Percentiles rank a stretch among this genome's conserved stretches.
Conservation (phyloP, 1,140 invertebrate genomes). For the Pachypeltis micranthus region DNA sequence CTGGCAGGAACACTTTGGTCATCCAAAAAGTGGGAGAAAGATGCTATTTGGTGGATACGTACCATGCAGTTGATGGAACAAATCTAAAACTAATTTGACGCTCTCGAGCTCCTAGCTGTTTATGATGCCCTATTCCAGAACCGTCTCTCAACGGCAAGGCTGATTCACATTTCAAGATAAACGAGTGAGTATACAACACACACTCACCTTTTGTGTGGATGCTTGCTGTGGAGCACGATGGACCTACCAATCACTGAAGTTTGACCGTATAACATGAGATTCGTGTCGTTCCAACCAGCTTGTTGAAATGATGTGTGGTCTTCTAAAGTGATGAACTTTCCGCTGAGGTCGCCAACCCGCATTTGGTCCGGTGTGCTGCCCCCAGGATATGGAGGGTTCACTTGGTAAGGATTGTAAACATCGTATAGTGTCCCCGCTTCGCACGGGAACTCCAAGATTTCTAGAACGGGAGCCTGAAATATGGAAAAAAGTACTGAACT, state of each 20-base stretch:
- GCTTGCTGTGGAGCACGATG: conserved; percentile 70
- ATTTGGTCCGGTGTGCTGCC: conserved; percentile 71
- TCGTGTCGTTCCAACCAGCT: conserved; percentile 63
- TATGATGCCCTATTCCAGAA: too few species aligned
- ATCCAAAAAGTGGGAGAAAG: too few species aligned
- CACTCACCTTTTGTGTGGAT: conserved; percentile 36
- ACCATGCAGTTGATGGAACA: too few species aligned
- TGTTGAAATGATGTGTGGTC: conserved; percentile 35
- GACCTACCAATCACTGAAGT: conserved; percentile 75
- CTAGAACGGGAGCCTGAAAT: conserved; percentile 59
- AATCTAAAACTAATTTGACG: too few species aligned
- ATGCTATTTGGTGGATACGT: too few species aligned
- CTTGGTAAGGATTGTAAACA: conserved; percentile 60
- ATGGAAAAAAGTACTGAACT: too few species aligned
- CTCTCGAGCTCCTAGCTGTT: too few species aligned
- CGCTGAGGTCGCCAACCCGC: conserved; percentile 78
- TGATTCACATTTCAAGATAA: neutral
- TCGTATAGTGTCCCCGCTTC: conserved; percentile 65
- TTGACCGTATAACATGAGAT: conserved; percentile 71
- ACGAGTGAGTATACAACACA: too few species aligned
- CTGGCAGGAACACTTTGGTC: too few species aligned
- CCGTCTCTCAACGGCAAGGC: too few species aligned
- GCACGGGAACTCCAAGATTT: conserved; percentile 77
- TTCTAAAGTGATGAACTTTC: conserved; percentile 70
- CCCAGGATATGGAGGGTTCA: conserved; percentile 1